Base-by-base conservation (phyloP, 2,797 vertebrate genomes). In the Rhynchotus rufescens region DNA sequence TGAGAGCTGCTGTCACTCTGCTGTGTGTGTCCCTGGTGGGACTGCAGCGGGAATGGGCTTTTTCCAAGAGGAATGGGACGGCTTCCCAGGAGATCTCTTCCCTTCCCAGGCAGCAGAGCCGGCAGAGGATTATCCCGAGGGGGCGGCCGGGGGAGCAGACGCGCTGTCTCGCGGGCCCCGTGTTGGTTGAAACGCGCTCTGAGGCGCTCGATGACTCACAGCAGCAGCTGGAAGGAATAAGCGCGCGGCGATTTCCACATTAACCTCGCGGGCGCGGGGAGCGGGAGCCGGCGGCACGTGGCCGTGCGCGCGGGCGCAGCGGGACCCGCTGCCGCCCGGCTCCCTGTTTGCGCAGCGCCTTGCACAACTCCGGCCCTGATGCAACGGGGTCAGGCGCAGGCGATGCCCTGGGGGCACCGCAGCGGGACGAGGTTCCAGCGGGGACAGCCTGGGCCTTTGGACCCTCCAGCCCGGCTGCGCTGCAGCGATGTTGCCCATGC, bases 201-300 rank as follows among this genome's bases (percentile, higher is more conserved):
- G 59, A 95, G 93, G 94, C 95, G 42, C 94, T 88, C 61, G 91
- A 89, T 95, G 95, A 94, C 93, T 96, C 96, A 93, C 78, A 89
- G 95, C 82, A 94, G 93, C 94, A 95, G 96, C 97, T 94, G 96
- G 96, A 96, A 95, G 91, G 94, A 95, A 95, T 95, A 95, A 92
- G 94, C 80, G 54, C 94, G 88, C 71, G 90, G 95, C 67, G 81
- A 90, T 94, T 91, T 91, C 92, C 94, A 86, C 93, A 95, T 95
- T 96, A 90, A 88, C 91, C 91, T 92, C 83, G 68, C 5, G 15
- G 44, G 36, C 77, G 77, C 38, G 28, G 85, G 84, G 84, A 40
- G 7, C 2, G 7, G 26, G 14, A 40, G 68, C 72, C 40, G 45
- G 76, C 69, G 68, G 89, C 91, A 72, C 12, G 68, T 80, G 91